phyloP scores from a whole-genome alignment of 2,113 vertebrate genomes.

The Notechis scutatus region DNA sequence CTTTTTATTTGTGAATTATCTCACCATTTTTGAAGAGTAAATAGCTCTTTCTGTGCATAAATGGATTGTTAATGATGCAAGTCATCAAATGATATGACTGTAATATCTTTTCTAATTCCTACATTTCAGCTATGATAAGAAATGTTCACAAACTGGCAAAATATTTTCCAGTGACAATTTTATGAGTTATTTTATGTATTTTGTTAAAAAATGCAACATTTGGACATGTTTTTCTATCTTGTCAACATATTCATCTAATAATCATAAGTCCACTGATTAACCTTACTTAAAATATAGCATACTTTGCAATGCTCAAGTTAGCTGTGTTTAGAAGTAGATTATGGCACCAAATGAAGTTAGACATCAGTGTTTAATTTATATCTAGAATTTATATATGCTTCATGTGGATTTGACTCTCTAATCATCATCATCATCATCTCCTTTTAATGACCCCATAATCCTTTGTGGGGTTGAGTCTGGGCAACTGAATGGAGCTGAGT shows the following conservation, averaged over 20 bases:
- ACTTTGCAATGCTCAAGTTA: neutral
- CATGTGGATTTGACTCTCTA: neutral
- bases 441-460: too few relatives aligned
- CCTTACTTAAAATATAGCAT: neutral
- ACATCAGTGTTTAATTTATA: neutral
- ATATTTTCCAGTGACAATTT: neutral
- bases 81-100: neutral
- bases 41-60: neutral
- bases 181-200: neutral
- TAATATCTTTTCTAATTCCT: neutral
- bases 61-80: neutral
- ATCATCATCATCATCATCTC: too few relatives aligned
- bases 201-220: neutral
- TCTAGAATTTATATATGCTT: neutral
- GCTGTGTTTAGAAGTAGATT: neutral
- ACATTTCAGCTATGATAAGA: neutral
- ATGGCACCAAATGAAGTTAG: neutral
- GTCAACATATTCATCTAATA: neutral
- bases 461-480: too few relatives aligned
- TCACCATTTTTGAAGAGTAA: neutral
- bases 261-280: neutral
- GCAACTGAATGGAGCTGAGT: too few relatives aligned
- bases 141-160: neutral
- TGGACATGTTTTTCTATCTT: neutral
- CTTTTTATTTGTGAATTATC: neutral